Base-by-base conservation (phyloP, 2,113 vertebrate species). In the Oncorhynchus masou region DNA sequence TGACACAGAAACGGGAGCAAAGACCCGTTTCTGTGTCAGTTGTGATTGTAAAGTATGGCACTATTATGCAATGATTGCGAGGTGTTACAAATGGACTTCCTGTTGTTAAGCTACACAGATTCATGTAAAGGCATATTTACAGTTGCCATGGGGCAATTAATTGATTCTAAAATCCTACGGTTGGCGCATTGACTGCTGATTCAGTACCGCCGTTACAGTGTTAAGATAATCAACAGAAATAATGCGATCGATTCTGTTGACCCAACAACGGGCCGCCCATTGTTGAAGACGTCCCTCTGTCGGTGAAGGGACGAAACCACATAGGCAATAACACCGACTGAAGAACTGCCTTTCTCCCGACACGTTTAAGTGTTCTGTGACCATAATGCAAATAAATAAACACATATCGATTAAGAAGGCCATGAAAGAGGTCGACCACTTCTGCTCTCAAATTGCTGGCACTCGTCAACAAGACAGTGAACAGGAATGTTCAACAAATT, bases 201-300 rank as follows among this genome's bases (percentile, higher is more conserved):
- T 39, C 70, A 69, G 27, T 67, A 15, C 24, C 48, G 4, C 39
- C 24, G 29, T 51, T 25, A 51, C 81, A 24, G 7, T 60, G 71
- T 24, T 68, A 22, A 66, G 3, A 1, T 7, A 31, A 29, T 54
- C 74, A 29, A 54, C 16, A 54, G 72, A 71, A 74, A 54, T 19
- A 54, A 80, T 25, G 48, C 27, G 74, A 31, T 54, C 34, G 73
- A 29, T 73, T 20, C 16, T 39, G 64, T 67, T 51, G 62, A 74
- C 4, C 59, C 9, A 2, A 54, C 34, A 65, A 69, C 31, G 19
- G 71, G 76, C 68, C 74, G 72, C 70, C 72, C 71, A 71, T 76
- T 27, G 75, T 25, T 70, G 69, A 27, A 29, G 8, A 81, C 81
- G 79, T 79, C 85, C 85, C 87, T 81, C 84, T 89, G 81, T 76